A percentile compares a stretch with the other conserved stretches of the same genome.
These are phyloP conservation scores for Menidia beryllina DNA, from an alignment of 2,113 vertebrate species.

Conservation along the genomic window DNA sequence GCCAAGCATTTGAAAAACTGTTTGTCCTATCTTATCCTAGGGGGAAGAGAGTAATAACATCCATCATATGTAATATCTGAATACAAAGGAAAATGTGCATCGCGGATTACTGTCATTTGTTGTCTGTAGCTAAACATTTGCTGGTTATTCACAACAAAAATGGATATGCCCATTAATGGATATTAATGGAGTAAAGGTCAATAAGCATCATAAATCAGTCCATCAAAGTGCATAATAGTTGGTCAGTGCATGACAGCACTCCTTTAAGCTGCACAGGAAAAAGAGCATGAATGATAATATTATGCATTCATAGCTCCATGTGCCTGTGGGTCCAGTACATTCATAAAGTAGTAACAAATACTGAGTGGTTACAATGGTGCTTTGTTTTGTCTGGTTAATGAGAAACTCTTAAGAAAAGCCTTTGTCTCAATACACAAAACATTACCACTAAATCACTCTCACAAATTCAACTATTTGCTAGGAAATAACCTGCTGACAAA, in stretches of 20 bases:
- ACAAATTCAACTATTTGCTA: constrained; percentile 52
- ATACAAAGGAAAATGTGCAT: background rate
- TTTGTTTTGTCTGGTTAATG: constrained; percentile 25
- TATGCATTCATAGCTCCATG: constrained; percentile 21
- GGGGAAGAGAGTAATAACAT: too few species aligned
- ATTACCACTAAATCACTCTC: constrained; percentile 54
- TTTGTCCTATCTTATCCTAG: too few species aligned
- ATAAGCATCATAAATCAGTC: background rate
- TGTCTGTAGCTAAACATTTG: too few species aligned
- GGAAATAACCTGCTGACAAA: constrained; percentile 58
- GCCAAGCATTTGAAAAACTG: too few species aligned
- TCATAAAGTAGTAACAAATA: background rate
- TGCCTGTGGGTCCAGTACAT: constrained; percentile 7
- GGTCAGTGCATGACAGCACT: background rate
- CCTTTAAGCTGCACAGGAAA: constrained; percentile 7
- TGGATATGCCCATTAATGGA: background rate
- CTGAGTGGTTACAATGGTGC: constrained; percentile 15
- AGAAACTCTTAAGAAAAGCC: constrained; percentile 29
- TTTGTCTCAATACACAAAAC: constrained; percentile 48
- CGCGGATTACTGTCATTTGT: background rate
- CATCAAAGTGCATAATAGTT: constrained; percentile 1
- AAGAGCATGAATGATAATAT: constrained; percentile 31
- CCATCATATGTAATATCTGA: background rate
- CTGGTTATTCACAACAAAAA: background rate
- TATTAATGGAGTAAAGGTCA: constrained; percentile 15